Evolutionary conservation across 2,113 vertebrate genomes (phyloP).

Genomic region (Poeciliopsis occidentalis): DNA sequence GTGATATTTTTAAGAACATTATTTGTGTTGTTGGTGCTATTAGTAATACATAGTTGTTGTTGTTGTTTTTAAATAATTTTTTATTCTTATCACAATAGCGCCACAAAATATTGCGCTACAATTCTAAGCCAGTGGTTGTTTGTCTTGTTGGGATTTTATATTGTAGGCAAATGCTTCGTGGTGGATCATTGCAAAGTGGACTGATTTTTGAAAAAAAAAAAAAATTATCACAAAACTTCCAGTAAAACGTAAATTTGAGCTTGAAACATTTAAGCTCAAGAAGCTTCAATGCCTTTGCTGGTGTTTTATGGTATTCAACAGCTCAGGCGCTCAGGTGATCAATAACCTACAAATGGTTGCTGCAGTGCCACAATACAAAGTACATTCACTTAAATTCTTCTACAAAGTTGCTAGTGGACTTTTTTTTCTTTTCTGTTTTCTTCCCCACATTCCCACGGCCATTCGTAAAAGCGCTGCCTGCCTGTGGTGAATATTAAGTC

Average conservation of each 20-base stretch:
- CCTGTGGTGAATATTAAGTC: slow-evolving; percentile 68
- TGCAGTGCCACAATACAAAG: background rate
- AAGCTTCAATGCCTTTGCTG: background rate
- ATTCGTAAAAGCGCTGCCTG: slow-evolving; percentile 8
- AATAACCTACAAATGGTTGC: slow-evolving; percentile 28
- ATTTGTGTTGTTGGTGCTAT: too few species aligned
- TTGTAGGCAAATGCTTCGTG: too few species aligned
- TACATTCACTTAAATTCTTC: background rate
- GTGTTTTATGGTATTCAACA: background rate
- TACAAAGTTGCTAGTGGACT: slow-evolving; percentile 23
- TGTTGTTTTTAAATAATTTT: too few species aligned
- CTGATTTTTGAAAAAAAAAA: too few species aligned
- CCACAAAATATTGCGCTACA: too few species aligned
- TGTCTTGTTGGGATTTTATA: too few species aligned
- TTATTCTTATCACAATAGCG: too few species aligned
- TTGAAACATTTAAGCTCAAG: background rate
- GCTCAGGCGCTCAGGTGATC: slow-evolving; percentile 7
- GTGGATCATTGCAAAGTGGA: too few species aligned
- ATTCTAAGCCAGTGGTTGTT: too few species aligned
- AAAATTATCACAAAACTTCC: background rate
- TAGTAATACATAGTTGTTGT: too few species aligned
- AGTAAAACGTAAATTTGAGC: background rate
- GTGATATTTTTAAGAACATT: too few species aligned
- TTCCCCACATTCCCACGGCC: slow-evolving; percentile 17
- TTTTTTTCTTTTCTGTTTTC: background rate